These are phyloP conservation scores for Pangasianodon hypophthalmus DNA, from an alignment of 2,113 vertebrate genomes.

Conservation along the genomic window DNA sequence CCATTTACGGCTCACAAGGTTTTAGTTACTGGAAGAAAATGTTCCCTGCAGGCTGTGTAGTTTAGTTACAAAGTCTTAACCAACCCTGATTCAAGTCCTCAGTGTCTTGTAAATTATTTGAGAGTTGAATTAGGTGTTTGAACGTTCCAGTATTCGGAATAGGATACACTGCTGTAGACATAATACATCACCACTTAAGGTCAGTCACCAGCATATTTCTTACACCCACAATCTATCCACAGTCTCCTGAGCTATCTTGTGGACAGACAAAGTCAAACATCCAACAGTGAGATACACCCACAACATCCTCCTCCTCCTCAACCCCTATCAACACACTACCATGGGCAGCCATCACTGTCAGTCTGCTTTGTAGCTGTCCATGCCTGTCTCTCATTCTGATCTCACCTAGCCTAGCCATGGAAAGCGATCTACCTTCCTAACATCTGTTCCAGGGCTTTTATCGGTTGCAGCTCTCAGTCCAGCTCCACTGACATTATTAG, in stretches of 20 bases:
- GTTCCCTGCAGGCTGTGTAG: not conserved
- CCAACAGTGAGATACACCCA: not conserved
- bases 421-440: slow-evolving; percentile 23
- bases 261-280: slow-evolving; percentile 29
- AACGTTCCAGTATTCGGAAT: not conserved
- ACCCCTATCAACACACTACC: not conserved
- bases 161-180: not conserved
- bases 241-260: not conserved
- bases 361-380: not conserved
- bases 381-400: slow-evolving; percentile 10
- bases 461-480: slow-evolving; percentile 4
- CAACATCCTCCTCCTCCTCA: not conserved
- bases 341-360: not conserved
- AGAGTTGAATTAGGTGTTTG: not conserved
- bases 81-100: not conserved
- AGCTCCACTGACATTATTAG: slow-evolving; percentile 57
- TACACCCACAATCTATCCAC: slow-evolving; percentile 18
- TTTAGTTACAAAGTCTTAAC: too few relatives aligned
- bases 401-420: slow-evolving; percentile 8
- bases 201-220: not conserved
- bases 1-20: not conserved
- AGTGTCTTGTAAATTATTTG: not conserved
- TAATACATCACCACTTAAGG: slow-evolving; percentile 3
- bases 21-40: not conserved
- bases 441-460: slow-evolving; percentile 33